Base-by-base conservation (phyloP, 2,113 vertebrate genomes). In the Rhynchomys soricoides region DNA sequence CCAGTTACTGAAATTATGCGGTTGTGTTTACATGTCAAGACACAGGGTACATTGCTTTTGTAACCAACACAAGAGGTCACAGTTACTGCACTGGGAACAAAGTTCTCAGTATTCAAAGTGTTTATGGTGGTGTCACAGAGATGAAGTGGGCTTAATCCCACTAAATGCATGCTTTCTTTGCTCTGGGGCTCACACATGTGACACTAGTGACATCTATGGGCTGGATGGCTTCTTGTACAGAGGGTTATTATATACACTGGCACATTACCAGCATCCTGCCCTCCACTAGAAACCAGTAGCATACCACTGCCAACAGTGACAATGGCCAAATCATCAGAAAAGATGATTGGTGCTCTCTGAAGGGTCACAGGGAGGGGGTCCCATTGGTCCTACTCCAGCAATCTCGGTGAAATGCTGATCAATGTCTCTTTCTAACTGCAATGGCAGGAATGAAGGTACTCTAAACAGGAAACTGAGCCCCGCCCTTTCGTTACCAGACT, bases 291-390 rank as follows among this genome's bases (percentile, higher is more conserved):
- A n/a, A 19, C 40, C 15, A 64, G 50, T 4, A 71, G 43, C 34
- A n/a, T 4, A 50, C 48, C 40, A 55, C 0, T 40, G 77, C 11
- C 59, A 11, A 59, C 13, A 87, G 52, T 0, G 6, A 26, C 16
- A 24, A 79, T 34, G 87, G 57, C 12, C 40, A 34, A 48, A 89
- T 3, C 6, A 19, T 82, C 40, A n/a, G 22, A 0, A 57, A 85
- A 3, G 45, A 3, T 55, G 48, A 62, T 6, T 24, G 8, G n/a
- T 21, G 12, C 19, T 11, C 22, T 48, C 48, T 5, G 1, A 5
- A 15, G 31, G 26, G 55, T 37, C 2, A 1, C 2, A 24, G 77
- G 2, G 26, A 8, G 4, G 7, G 73, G 4, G 12, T 55, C n/a
- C 45, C n/a, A 29, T 3, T 1, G 5, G 13, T n/a, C 50, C 52